Conservation (phyloP, 1,140 invertebrate species). For the Armadillidium nasatum region DNA sequence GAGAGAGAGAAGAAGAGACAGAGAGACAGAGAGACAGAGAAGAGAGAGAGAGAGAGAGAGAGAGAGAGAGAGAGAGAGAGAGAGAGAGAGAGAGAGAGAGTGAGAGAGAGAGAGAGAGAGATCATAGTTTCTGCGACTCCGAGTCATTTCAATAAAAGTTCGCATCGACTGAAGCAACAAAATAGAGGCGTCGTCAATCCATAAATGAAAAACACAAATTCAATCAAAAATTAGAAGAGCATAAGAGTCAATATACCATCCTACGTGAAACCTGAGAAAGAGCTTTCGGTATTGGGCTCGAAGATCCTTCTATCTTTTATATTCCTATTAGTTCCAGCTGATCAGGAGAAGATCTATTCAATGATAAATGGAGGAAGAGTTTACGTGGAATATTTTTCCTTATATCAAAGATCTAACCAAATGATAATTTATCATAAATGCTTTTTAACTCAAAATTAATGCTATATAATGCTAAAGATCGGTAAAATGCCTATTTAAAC, state of each 20-base stretch:
- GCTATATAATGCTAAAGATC: conserved; percentile 3
- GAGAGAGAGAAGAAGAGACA: too few species aligned
- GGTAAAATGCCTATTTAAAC: background rate
- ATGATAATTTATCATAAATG: conserved; percentile 9
- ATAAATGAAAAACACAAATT: background rate
- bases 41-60: too few species aligned
- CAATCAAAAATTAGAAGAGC: background rate
- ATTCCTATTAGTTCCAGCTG: conserved; percentile 3
- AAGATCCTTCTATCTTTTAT: background rate
- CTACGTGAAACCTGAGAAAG: too few species aligned
- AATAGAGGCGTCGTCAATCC: background rate
- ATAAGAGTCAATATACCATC: background rate
- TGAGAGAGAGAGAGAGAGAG: too few species aligned
- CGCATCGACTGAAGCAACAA: background rate
- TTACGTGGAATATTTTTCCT: conserved; percentile 5
- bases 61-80: too few species aligned
- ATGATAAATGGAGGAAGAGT: background rate
- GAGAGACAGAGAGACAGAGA: too few species aligned
- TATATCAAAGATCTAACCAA: background rate
- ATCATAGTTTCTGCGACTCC: background rate
- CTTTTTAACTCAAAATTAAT: conserved; percentile 7
- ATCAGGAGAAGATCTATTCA: background rate
- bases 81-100: too few species aligned
- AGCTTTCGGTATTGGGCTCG: too few species aligned
- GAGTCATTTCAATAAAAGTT: background rate